Evolutionary conservation across 2,888 invertebrate species (phyloP), one percentile per base, ranked within the genome.

Genomic region (Leptinotarsa tumamoca): DNA sequence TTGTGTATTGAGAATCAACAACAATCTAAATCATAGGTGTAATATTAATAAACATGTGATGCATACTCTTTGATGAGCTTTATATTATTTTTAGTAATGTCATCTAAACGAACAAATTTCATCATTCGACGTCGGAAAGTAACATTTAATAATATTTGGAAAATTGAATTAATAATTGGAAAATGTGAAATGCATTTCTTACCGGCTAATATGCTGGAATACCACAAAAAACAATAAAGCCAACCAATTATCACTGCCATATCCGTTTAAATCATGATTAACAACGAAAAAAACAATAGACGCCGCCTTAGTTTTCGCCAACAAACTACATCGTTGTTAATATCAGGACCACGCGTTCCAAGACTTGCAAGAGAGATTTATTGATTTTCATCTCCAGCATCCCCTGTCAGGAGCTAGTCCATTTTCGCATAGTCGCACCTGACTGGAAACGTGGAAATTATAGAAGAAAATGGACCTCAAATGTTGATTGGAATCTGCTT

Each of bases 151-250:
- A 3, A 58, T 18, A 21, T 3, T 3, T 27, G 21, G 21, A 21
- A 21, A 21, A 21, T 21, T 21, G 2, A 21, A 21, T 21, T 21
- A 21, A 21, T 21, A 13, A 21, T 58, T 58, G 3, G 1, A 58
- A 58, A 23, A 15, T 56, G 17, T 10, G 33, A 50, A 78, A 80
- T 72, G 74, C 33, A 63, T 58, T 61, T 68, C 84, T 86, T 81
- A 88, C 89, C 89, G 78, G 87, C 86, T 73, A 89, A 83, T 77
- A 89, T 88, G 75, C 88, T 88, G 69, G 85, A 79, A 79, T 87
- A 88, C 88, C 89, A 89, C 74, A 88, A 80, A 73, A 83, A 85
- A 82, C 87, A 87, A 83, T 88, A 89, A 73, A 85, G 72, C 80
- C 84, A 81, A 21, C 88, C 88, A 70, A 82, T 84, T 49, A 86